Percentiles rank a stretch among this genome's conserved stretches.
phyloP scores from a whole-genome alignment of 2,113 vertebrate species.

The Aptenodytes patagonicus region DNA sequence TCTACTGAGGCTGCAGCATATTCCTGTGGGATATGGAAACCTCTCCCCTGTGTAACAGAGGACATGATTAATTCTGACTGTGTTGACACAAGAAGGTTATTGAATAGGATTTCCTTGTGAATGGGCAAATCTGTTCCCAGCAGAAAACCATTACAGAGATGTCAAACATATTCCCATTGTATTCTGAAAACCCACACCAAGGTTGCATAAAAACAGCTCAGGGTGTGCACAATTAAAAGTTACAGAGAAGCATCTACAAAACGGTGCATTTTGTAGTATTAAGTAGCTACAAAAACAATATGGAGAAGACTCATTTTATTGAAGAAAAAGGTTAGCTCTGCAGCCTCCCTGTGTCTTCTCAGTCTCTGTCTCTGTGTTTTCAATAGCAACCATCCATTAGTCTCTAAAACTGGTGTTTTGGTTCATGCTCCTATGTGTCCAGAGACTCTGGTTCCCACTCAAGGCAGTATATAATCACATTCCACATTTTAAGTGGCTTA shows the following conservation, averaged over 20 bases:
- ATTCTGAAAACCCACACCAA: neutral
- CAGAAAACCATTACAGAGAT: neutral
- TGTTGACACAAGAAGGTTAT: slow-evolving; percentile 26
- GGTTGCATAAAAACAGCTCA: neutral
- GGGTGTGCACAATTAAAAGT: neutral
- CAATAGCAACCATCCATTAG: neutral
- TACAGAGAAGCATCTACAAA: neutral
- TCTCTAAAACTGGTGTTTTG: neutral
- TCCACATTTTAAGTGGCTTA: neutral
- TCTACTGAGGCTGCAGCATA: neutral
- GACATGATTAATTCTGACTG: slow-evolving; percentile 50
- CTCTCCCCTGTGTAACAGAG: neutral
- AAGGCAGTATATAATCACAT: neutral
- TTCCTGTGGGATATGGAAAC: slow-evolving; percentile 26
- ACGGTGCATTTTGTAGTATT: neutral
- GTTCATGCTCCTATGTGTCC: neutral
- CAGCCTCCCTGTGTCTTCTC: neutral
- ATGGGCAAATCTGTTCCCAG: neutral
- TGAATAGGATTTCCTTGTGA: slow-evolving; percentile 31
- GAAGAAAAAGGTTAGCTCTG: neutral
- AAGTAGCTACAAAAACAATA: neutral
- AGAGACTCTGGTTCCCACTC: neutral
- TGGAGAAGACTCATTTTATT: neutral
- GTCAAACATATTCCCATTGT: neutral
- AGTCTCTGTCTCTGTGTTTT: neutral